Evolutionary conservation across 2,113 vertebrate species (phyloP), one percentile per base, ranked within the genome.

Genomic region (Corythornis vintsioides): DNA sequence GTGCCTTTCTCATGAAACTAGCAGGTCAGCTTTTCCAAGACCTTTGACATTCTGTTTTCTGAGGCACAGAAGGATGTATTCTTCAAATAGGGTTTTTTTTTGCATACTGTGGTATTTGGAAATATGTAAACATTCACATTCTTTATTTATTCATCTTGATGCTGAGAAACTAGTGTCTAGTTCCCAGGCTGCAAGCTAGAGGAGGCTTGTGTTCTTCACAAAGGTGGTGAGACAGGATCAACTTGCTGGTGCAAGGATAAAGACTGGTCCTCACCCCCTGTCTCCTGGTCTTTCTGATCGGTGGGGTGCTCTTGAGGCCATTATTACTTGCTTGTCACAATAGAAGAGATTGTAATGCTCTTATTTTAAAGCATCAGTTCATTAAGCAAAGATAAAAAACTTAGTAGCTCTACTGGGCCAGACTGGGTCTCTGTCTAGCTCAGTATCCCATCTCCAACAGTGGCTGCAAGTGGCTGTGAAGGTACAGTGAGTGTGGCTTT

Each of bases 1-100:
- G 76, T 0, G 84, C 72, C 86, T 97, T 98, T 98, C 97, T 97
- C 97, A 96, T 96, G 94, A 92, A 97, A 92, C 95, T 67, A 63
- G 91, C 84, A 87, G 97, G 94, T 91, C 97, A 88, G 3, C 93
- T 96, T 94, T 93, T 94, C 96, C 86, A 85, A 60, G 86, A 91
- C 94, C 95, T 43, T 94, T 96, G 93, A 95, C 87, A 89, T 91
- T 80, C 60, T 94, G 71, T 88, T 66, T 86, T 76, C 33, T 75
- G 79, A 95, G 40, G 83, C 65, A 81, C 72, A 94, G 86, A 93
- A 64, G 47, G 72, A 69, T 82, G 81, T 86, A 86, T 90, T 95
- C 91, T 84, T 92, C 88, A 95, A 95, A 93, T 86, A 86, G 38
- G 24, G 5, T 31, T 76, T 76, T 56, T 91, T 79, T 94, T 92